Base-by-base conservation (phyloP, 2,888 invertebrate genomes). In the Nomada fucata region DNA sequence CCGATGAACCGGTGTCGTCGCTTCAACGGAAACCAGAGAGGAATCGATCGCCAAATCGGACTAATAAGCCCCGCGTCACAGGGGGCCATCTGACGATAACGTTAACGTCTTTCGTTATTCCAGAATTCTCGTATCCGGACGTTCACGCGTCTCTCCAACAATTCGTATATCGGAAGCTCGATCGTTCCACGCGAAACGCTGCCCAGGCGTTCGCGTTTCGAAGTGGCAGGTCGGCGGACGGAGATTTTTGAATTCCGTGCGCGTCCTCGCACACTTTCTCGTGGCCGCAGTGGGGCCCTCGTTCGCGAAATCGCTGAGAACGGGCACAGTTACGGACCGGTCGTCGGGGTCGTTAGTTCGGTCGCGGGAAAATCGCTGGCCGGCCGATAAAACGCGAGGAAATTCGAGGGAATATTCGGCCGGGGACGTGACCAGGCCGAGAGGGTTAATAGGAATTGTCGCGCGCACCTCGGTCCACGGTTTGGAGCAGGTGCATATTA, bases 401-500 rank as follows among this genome's bases (percentile, higher is more conserved):
- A 89, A 89, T 86, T 86, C 79, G 79, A 85, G 82, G 68, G 88
- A 85, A 84, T 86, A 86, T 89, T 89, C 84, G 84, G 80, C n/a
- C 36, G 42, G 79, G 13, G 76, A 88, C 89, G 88, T 88, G 88
- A 87, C 83, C 77, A 70, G 44, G 72, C 53, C 74, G 18, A 70
- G 61, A 29, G 55, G 83, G 81, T 82, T 82, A 83, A 86, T 84
- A 78, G 84, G 77, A 72, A 72, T 79, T 44, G 80, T 69, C 42
- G 78, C 84, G 83, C 84, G 88, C 87, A 87, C 79, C 88, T 88
- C 89, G 87, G 89, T 89, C 84, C 55, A 86, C 79, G 88, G 87
- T 83, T 84, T 84, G 91, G 87, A 89, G 89, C 91, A 90, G 93
- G 91, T 92, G 93, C 91, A 92, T 92, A 93, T 93, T 93, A 93